Conservation (phyloP, 1,140 invertebrate genomes). For the Drosophila watanabei region DNA sequence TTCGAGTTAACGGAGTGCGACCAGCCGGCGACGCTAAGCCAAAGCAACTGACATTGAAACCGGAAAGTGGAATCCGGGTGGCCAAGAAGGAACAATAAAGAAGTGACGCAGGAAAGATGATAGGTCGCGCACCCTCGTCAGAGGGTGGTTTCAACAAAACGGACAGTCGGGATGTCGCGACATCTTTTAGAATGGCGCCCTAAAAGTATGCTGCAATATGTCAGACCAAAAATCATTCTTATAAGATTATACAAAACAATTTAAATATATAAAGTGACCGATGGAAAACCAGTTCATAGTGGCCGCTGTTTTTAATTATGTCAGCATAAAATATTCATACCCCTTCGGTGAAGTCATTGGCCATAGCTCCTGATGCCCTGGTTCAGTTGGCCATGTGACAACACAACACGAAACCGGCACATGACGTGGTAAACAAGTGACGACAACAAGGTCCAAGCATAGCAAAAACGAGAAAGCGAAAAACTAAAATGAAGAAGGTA, state of each 20-base stretch:
- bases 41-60: slow-evolving; percentile 36
- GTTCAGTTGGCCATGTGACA: slow-evolving; percentile 41
- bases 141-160: slow-evolving; percentile 7
- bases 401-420: slow-evolving; percentile 45
- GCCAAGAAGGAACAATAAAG: neutral
- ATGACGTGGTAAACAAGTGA: slow-evolving; percentile 51
- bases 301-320: slow-evolving; percentile 9
- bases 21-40: slow-evolving; percentile 17
- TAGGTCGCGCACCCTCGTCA: slow-evolving; percentile 8
- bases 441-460: slow-evolving; percentile 19
- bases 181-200: slow-evolving; percentile 4
- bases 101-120: slow-evolving; percentile 29
- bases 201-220: slow-evolving; percentile 33
- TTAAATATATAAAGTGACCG: slow-evolving; percentile 12
- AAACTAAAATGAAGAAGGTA: neutral
- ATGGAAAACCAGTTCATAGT: slow-evolving; percentile 12
- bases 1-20: slow-evolving; percentile 17
- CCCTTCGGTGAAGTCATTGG: slow-evolving; percentile 26
- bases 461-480: neutral
- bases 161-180: neutral
- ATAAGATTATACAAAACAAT: neutral
- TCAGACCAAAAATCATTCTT: neutral
- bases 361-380: slow-evolving; percentile 7
- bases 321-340: slow-evolving; percentile 21
- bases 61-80: slow-evolving; percentile 4